Evolutionary conservation across 2,797 vertebrate genomes (phyloP).

Genomic region (Cirrhinus molitorella): DNA sequence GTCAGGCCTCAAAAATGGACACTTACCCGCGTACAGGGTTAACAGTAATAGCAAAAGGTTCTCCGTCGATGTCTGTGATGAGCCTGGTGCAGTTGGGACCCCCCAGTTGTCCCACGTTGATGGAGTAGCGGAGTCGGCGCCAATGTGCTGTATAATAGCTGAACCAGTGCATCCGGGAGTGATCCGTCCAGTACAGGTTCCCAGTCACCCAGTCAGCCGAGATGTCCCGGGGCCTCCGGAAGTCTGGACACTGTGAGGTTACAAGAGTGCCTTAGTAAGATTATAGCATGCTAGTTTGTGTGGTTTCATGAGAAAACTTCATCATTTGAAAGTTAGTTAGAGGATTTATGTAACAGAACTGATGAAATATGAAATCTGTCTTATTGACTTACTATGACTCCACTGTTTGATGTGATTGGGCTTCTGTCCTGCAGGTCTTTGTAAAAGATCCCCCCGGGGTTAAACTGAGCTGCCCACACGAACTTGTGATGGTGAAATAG

Average conservation of each 20-base stretch:
- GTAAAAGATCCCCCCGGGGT: constrained; percentile 90
- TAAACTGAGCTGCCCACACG: constrained; percentile 90
- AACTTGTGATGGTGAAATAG: constrained; percentile 88
- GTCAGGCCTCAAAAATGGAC: neutral
- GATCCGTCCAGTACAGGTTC: constrained; percentile 89
- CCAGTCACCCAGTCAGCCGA: constrained; percentile 89
- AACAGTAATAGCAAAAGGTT: constrained; percentile 87
- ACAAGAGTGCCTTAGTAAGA: too few relatives aligned
- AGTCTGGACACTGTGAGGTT: constrained; percentile 82
- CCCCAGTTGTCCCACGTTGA: constrained; percentile 85
- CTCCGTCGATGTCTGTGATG: constrained; percentile 86
- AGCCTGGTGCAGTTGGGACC: constrained; percentile 87
- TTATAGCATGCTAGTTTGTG: neutral
- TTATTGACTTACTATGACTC: constrained; percentile 82
- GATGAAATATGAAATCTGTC: neutral
- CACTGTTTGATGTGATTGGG: constrained; percentile 81
- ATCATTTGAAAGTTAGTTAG: neutral
- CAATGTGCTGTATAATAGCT: constrained; percentile 87
- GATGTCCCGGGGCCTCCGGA: constrained; percentile 84
- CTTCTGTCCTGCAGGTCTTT: constrained; percentile 79
- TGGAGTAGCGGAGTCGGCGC: constrained; percentile 85
- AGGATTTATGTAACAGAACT: neutral
- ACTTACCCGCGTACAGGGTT: constrained; percentile 84
- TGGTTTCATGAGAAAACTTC: neutral
- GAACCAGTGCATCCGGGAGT: constrained; percentile 88